Base-by-base conservation (phyloP, 30 jellyfish, hydroid and myxozoan genomes). In the Aurelia sp. region DNA sequence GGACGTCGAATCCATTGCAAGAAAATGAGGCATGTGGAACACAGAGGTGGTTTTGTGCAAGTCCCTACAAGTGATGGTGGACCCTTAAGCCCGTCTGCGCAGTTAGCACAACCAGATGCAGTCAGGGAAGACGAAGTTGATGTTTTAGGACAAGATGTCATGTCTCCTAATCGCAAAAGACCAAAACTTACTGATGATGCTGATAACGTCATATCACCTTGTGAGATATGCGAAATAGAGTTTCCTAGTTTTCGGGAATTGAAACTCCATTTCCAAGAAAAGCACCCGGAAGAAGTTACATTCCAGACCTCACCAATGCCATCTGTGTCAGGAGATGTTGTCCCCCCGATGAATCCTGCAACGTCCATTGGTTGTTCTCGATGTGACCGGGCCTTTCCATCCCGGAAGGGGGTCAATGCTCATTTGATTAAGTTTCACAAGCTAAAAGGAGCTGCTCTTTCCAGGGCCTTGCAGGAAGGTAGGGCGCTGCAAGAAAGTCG, bases 381-480 rank as follows among this genome's bases (percentile, higher is more conserved):
- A 68, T 91, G 98, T 59, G 96, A 80, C n/a, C 96, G 96, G 52
- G 51, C 94, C 13, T 91, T 85, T 27, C 86, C 97, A n/a, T 79
- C 97, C 5, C 93, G 93, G 3, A 85, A 93, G 59, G 95, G 83
- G 37, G 77, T 79, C 50, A 74, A 66, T 66, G 81, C 89, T 0
- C 95, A 86, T 52, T 7, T 74, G 78, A 74, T 65, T 44, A 76
- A 86, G 48, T 66, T 53, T 23, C 89, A 75, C 74, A 86, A 86
- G 58, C 21, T 74, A 4, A 84, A 84, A 66, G 93, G 93, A 19
- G 81, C 93, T 7, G 86, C 86, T 5, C 68, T 84, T 11, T 19
- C 20, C 11, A 73, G 30, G 13, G 35, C 35, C 11, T 44, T 70
- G 66, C 81, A 37, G 40, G 57, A 23, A 37, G 91, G 50, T 64